phyloP scores from a whole-genome alignment of 2,113 vertebrate genomes.

The Hassar affinis region DNA sequence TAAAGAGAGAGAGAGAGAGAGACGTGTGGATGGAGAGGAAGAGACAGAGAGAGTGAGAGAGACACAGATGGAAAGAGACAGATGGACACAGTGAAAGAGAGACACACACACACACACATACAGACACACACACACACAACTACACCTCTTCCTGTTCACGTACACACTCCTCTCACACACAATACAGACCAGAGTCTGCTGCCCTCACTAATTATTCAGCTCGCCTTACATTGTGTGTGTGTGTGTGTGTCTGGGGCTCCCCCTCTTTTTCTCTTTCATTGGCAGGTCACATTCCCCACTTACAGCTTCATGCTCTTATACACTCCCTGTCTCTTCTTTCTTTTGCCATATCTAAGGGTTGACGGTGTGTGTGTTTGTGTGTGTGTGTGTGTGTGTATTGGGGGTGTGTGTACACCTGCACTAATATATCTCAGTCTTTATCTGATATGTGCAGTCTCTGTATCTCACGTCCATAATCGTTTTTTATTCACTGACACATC shows the following conservation, averaged over 20 bases:
- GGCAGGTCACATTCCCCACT: constrained; percentile 30
- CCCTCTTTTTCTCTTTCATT: constrained; percentile 1
- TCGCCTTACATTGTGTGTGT: constrained; percentile 13
- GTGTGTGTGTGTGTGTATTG: no score
- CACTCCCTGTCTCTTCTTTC: neutral
- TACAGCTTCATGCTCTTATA: neutral
- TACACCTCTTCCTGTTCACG: constrained; percentile 33
- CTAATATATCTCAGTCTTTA: neutral
- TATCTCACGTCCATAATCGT: neutral
- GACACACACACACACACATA: neutral
- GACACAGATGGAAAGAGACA: neutral
- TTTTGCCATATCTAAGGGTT: neutral
- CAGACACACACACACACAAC: constrained; percentile 1
- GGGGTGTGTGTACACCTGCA: neutral
- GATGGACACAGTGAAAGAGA: neutral
- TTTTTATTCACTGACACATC: neutral
- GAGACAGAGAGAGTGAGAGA: neutral
- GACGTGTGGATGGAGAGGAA: neutral
- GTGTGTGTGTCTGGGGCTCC: neutral
- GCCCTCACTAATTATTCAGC: constrained; percentile 31
- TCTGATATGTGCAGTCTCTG: neutral
- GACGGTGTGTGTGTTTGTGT: neutral
- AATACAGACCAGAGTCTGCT: constrained; percentile 1
- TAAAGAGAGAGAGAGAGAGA: neutral
- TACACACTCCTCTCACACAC: constrained; percentile 31